phyloP scores from a whole-genome alignment of 2,113 vertebrate genomes.

The Hemibagrus wyckioides region DNA sequence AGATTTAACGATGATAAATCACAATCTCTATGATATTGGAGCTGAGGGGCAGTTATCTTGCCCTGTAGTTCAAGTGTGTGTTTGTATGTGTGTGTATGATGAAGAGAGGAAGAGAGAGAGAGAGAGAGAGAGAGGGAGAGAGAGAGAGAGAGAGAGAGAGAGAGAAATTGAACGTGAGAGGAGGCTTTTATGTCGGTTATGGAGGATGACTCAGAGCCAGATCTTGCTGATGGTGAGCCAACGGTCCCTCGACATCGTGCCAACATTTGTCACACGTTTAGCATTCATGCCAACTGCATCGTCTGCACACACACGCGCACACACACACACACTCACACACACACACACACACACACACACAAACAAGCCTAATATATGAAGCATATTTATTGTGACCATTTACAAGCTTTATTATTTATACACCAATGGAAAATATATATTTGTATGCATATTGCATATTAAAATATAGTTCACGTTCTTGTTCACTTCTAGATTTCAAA shows the following conservation, averaged over 20 bases:
- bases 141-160: neutral
- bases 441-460: neutral
- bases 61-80: neutral
- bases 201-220: conserved; percentile 30
- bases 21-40: neutral
- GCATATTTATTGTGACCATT: conserved; percentile 17
- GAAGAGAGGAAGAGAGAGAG: neutral
- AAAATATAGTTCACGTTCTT: neutral
- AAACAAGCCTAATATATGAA: conserved; percentile 37
- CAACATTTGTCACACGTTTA: conserved; percentile 43
- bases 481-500: neutral
- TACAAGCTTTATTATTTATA: neutral
- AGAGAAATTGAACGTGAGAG: conserved; percentile 9
- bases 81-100: neutral
- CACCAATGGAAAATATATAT: neutral
- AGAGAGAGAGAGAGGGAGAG: neutral
- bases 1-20: neutral
- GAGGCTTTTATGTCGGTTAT: conserved; percentile 36
- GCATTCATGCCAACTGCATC: conserved; percentile 57
- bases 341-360: conserved; percentile 65
- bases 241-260: conserved; percentile 10
- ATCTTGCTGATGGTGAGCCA: conserved; percentile 39
- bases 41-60: neutral
- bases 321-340: conserved; percentile 21
- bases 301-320: conserved; percentile 60